A percentile compares a stretch with the other conserved stretches of the same genome.
phyloP scores from a whole-genome alignment of 2,113 vertebrate genomes.

The Phasianus colchicus region DNA sequence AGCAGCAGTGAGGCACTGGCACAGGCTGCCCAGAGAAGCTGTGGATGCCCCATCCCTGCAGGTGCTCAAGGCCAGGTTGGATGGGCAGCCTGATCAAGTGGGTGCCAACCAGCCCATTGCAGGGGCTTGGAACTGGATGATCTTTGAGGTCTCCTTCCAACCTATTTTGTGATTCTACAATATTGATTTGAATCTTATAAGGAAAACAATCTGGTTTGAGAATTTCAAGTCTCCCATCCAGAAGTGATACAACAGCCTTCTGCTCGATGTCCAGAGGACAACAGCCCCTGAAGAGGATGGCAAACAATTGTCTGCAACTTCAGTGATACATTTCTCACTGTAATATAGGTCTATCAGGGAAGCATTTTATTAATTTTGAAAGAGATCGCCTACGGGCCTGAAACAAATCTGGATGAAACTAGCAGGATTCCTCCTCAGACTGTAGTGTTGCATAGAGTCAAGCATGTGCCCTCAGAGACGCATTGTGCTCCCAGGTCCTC shows the following conservation, averaged over 20 bases:
- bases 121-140: no score
- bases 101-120: no score
- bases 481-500: background rate
- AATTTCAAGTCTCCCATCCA: background rate
- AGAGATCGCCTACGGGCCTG: background rate
- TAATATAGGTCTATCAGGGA: background rate
- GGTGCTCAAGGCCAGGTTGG: no score
- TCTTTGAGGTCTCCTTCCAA: no score
- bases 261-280: background rate
- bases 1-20: no score
- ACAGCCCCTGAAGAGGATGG: background rate
- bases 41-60: no score
- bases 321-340: background rate
- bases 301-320: background rate
- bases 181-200: background rate
- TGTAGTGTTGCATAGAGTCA: background rate
- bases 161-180: no score
- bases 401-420: background rate
- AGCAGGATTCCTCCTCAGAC: background rate
- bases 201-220: background rate
- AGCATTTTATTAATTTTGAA: background rate
- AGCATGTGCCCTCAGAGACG: background rate
- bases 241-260: background rate
- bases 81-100: no score
- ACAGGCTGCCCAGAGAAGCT: no score